Conservation (phyloP, 1,140 invertebrate genomes). For the Drosophila bifasciata region DNA sequence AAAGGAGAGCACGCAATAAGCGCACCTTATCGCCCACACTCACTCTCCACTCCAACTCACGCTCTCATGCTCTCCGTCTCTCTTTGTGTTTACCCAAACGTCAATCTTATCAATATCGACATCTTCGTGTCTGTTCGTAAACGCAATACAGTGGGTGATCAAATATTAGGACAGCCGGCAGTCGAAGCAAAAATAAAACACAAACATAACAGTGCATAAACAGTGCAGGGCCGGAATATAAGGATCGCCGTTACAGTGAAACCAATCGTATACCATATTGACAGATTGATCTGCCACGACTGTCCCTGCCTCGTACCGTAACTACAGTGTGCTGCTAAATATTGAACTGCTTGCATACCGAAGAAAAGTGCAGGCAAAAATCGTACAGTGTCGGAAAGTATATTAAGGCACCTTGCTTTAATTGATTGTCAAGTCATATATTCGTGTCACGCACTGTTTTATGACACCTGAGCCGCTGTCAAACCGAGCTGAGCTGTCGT, state of each 20-base stretch:
- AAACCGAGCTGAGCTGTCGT: conserved; percentile 7
- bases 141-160: too few species aligned
- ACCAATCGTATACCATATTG: too few species aligned
- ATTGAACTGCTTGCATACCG: too few species aligned
- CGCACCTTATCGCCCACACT: conserved; percentile 9
- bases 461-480: conserved; percentile 2
- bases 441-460: conserved; percentile 13
- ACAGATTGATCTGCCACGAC: too few species aligned
- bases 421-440: conserved; percentile 8
- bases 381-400: neutral
- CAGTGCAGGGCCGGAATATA: too few species aligned
- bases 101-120: conserved; percentile 48
- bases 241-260: too few species aligned
- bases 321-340: too few species aligned
- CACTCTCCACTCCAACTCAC: conserved; percentile 8
- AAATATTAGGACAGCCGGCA: too few species aligned
- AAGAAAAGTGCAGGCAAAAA: too few species aligned
- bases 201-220: too few species aligned
- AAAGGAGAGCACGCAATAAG: conserved; percentile 11
- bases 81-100: conserved; percentile 29
- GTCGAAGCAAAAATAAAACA: too few species aligned
- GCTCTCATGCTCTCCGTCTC: conserved; percentile 24
- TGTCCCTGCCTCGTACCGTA: too few species aligned
- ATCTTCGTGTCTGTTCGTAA: conserved; percentile 13
- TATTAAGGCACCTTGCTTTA: neutral